A percentile compares a stretch with the other conserved stretches of the same genome.
These are phyloP conservation scores for Thalpophila matura DNA, from an alignment of 2,888 invertebrate species.

Conservation along the genomic window DNA sequence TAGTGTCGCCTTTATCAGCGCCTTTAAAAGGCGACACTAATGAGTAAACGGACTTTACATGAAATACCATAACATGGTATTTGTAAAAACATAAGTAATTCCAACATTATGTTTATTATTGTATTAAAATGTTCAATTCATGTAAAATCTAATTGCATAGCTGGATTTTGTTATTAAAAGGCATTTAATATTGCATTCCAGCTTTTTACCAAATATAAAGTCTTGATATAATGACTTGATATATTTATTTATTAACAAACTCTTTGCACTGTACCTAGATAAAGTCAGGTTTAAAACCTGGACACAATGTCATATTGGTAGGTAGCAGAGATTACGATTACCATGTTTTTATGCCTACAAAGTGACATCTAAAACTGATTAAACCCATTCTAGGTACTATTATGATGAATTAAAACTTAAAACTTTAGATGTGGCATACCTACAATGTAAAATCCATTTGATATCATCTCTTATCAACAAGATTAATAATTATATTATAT, in stretches of 20 bases:
- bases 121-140: slow-evolving; percentile 54
- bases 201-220: slow-evolving; percentile 85
- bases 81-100: slow-evolving; percentile 51
- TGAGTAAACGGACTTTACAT: too few relatives aligned
- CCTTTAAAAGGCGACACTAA: too few relatives aligned
- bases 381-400: too few relatives aligned
- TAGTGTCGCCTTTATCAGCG: too few relatives aligned
- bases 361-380: too few relatives aligned
- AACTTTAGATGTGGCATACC: too few relatives aligned
- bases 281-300: not conserved
- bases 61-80: slow-evolving; percentile 46
- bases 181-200: slow-evolving; percentile 89
- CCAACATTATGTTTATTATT: slow-evolving; percentile 48
- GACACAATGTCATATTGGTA: too few relatives aligned
- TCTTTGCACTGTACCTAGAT: not conserved
- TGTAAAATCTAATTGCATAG: slow-evolving; percentile 56
- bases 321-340: too few relatives aligned
- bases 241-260: slow-evolving; percentile 52
- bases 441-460: too few relatives aligned
- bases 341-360: too few relatives aligned
- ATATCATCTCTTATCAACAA: slow-evolving; percentile 6
- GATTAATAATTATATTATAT: too few relatives aligned
- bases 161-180: slow-evolving; percentile 70
- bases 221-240: slow-evolving; percentile 67
- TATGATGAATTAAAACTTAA: too few relatives aligned